A percentile compares a stretch with the other conserved stretches of the same genome.
phyloP scores from a whole-genome alignment of 1,140 invertebrate species.

The Uloborus diversus region DNA sequence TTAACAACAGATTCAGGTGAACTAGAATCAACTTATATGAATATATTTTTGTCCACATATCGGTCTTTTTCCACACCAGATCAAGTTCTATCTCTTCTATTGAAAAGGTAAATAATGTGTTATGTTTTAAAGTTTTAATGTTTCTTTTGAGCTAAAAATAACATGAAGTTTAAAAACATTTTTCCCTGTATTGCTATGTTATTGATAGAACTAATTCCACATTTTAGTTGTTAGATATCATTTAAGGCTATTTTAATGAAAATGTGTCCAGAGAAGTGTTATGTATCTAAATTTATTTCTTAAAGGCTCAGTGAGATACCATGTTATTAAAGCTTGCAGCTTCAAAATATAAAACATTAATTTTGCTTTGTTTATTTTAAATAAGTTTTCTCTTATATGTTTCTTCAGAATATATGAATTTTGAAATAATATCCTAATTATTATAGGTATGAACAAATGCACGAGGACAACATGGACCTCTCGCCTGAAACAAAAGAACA shows the following conservation, averaged over 20 bases:
- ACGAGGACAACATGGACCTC: slow-evolving; percentile 62
- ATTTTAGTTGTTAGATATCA: too few species aligned
- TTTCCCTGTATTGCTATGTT: too few species aligned
- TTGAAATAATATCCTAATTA: neutral
- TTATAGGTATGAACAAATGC: slow-evolving; percentile 65
- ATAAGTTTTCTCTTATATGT: too few species aligned
- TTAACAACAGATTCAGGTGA: slow-evolving; percentile 92
- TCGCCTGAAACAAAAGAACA: slow-evolving; percentile 69
- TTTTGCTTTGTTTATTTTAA: too few species aligned
- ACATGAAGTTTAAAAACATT: too few species aligned
- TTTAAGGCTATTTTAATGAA: neutral
- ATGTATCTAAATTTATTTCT: neutral
- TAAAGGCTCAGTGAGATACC: too few species aligned
- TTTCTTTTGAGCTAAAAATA: neutral
- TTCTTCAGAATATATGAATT: too few species aligned
- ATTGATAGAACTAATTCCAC: too few species aligned
- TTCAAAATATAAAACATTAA: too few species aligned
- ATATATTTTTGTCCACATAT: slow-evolving; percentile 96
- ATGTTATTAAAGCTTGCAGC: too few species aligned
- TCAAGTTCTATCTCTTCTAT: slow-evolving; percentile 82
- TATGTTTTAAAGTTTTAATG: neutral
- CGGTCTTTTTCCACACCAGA: slow-evolving; percentile 83
- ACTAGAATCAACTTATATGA: slow-evolving; percentile 96
- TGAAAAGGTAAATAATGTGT: slow-evolving; percentile 74
- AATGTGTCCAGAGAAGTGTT: neutral